phyloP scores from a whole-genome alignment of 2,797 vertebrate species.

The Acrossocheilus wenchowensis region DNA sequence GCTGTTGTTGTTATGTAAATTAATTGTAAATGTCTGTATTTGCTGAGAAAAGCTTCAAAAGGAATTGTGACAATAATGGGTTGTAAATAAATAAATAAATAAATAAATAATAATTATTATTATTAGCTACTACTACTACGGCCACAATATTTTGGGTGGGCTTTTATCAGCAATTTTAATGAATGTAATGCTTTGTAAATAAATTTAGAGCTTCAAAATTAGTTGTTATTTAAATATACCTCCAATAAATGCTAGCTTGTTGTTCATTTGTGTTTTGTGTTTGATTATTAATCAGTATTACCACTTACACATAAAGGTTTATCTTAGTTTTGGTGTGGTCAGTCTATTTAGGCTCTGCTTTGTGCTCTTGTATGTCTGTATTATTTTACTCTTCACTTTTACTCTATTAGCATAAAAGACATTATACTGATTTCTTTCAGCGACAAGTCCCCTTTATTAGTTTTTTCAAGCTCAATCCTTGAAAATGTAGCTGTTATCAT shows the following conservation, averaged over 20 bases:
- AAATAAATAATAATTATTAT: too few relatives aligned
- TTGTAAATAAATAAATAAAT: too few relatives aligned
- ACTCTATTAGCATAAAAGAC: not conserved
- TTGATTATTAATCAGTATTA: not conserved
- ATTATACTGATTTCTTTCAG: conserved; percentile 5
- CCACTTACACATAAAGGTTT: not conserved
- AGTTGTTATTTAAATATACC: not conserved
- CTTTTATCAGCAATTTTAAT: too few relatives aligned
- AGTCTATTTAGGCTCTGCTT: not conserved
- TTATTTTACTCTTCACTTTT: not conserved
- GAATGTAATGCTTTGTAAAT: not conserved
- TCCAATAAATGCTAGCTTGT: not conserved
- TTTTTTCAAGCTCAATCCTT: conserved; percentile 18
- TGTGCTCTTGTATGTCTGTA: not conserved
- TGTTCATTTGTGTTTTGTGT: not conserved
- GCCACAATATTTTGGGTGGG: too few relatives aligned
- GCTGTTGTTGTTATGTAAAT: too few relatives aligned
- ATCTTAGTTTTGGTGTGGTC: not conserved
- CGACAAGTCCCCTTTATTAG: conserved; percentile 24
- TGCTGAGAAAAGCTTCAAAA: too few relatives aligned
- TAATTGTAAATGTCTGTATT: too few relatives aligned
- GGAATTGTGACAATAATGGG: too few relatives aligned
- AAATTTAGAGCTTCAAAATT: not conserved
- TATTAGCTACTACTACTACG: too few relatives aligned
- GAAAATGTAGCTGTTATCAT: conserved; percentile 43